These are phyloP conservation scores for Oscheius myriophilus DNA, from an alignment of 2,888 invertebrate genomes.

Conservation along the genomic window DNA sequence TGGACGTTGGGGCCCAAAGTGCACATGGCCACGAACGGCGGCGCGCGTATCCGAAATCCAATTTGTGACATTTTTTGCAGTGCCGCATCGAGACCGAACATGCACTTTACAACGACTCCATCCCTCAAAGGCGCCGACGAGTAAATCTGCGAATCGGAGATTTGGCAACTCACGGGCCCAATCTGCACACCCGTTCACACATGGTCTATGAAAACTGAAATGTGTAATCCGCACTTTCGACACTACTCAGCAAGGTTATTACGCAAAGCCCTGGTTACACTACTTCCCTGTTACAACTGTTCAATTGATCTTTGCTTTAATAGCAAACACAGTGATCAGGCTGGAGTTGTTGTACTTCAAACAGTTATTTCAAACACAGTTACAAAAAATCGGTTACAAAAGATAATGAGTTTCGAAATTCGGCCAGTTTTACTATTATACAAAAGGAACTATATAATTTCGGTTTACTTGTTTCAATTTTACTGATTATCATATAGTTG, in stretches of 20 bases:
- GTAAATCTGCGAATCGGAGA: constrained; percentile 20
- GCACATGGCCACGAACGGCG: constrained; percentile 28
- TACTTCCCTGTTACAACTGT: no score
- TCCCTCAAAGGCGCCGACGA: constrained; percentile 23
- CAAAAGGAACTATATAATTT: no score
- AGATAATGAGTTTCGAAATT: no score
- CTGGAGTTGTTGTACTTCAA: no score
- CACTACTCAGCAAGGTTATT: not conserved
- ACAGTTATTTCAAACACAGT: no score
- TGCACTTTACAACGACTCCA: constrained; percentile 30
- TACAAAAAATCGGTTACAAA: no score
- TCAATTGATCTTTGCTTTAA: no score
- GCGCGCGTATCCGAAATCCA: constrained; percentile 32
- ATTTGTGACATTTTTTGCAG: constrained; percentile 31
- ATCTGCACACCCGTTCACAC: not conserved
- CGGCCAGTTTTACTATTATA: no score
- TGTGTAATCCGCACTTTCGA: not conserved
- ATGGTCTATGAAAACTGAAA: constrained; percentile 18
- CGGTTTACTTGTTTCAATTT: no score
- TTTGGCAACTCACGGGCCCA: constrained; percentile 5
- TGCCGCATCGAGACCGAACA: constrained; percentile 31
- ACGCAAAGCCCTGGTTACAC: no score
- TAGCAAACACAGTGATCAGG: no score
- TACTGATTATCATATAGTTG: no score
- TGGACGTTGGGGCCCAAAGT: constrained; percentile 25